Percentiles rank a stretch among this genome's conserved stretches.
Evolutionary conservation across 2,113 vertebrate species (phyloP).

Genomic region (Poeciliopsis prolifica): DNA sequence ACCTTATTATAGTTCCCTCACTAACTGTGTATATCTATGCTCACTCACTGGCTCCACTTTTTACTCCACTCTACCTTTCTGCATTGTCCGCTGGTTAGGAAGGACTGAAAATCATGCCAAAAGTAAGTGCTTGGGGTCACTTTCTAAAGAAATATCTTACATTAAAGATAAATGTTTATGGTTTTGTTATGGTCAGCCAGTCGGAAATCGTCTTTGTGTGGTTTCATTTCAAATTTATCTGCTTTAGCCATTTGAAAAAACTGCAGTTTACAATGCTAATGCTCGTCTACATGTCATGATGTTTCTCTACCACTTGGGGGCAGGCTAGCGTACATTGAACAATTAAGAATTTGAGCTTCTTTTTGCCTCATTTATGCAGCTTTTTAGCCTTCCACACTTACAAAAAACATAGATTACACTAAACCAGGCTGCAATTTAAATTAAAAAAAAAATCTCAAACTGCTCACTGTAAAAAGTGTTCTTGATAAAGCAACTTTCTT

Average conservation of each 20-base stretch:
- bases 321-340: background rate
- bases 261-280: background rate
- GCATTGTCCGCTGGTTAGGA: constrained; percentile 47
- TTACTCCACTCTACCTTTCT: constrained; percentile 34
- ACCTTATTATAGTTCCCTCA: constrained; percentile 48
- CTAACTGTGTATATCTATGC: constrained; percentile 44
- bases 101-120: constrained; percentile 36
- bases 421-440: background rate
- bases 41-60: constrained; percentile 54
- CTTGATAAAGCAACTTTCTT: background rate
- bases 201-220: background rate
- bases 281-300: background rate
- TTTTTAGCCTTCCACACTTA: background rate
- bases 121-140: background rate
- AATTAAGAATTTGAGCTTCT: background rate
- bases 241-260: background rate
- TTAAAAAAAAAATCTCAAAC: background rate
- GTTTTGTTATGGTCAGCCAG: background rate
- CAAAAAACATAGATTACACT: background rate
- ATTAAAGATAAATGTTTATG: background rate
- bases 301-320: background rate
- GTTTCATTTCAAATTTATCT: background rate
- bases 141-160: background rate
- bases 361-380: background rate
- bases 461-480: background rate